These are phyloP conservation scores for Holothuria scabra DNA, from an alignment of 53 echinoderm and acorn worm genomes.

Conservation along the genomic window DNA sequence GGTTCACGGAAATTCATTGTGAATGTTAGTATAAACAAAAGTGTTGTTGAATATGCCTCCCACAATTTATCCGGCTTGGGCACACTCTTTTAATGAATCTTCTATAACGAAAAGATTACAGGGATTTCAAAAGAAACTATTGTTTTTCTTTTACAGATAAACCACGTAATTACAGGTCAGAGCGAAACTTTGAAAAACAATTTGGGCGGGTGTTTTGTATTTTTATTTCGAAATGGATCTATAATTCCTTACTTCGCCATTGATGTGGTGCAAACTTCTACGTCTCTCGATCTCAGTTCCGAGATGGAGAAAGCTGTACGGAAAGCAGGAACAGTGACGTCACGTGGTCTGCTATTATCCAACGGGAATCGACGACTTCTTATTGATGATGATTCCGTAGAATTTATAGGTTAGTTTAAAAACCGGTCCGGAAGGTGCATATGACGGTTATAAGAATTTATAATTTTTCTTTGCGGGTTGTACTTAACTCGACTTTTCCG, in stretches of 20 bases:
- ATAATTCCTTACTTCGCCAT: slow-evolving; percentile 23
- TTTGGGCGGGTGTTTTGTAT: slow-evolving; percentile 4
- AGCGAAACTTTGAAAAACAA: not conserved
- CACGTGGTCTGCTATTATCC: not conserved
- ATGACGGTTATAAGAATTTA: too few species aligned
- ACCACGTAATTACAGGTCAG: not conserved
- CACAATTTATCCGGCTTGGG: too few species aligned
- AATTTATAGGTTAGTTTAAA: not conserved
- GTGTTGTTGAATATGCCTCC: too few species aligned
- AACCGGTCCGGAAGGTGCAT: not conserved
- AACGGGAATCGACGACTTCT: not conserved
- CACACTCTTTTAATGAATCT: too few species aligned
- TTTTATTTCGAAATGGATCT: slow-evolving; percentile 29
- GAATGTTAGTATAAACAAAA: too few species aligned
- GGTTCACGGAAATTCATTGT: too few species aligned
- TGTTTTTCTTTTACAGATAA: not conserved
- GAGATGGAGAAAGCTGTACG: not conserved
- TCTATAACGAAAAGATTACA: too few species aligned
- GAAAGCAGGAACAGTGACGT: not conserved
- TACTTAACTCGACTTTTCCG: too few species aligned
- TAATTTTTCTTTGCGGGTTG: not conserved
- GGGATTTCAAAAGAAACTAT: not conserved
- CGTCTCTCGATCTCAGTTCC: slow-evolving; percentile 3
- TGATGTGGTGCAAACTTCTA: not conserved
- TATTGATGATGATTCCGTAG: not conserved